A percentile compares a stretch with the other conserved stretches of the same genome.
Evolutionary conservation across 2,888 invertebrate genomes (phyloP).

Genomic region (Coremacera marginata): DNA sequence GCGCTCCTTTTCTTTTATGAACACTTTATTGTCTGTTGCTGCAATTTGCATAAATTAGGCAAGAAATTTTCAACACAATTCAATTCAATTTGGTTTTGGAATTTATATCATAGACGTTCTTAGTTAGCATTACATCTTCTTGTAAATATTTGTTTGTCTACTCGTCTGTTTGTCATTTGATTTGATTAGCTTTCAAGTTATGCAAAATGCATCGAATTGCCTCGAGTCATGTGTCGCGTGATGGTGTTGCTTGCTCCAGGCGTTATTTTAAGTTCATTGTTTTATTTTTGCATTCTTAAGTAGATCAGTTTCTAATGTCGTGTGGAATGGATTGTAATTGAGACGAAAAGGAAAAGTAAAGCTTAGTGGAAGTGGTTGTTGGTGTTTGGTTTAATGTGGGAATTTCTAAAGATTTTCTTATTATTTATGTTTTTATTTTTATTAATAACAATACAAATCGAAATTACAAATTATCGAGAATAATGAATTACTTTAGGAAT

Average conservation of each 20-base stretch:
- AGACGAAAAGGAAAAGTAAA: no score
- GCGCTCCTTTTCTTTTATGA: conserved; percentile 4
- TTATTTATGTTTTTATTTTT: no score
- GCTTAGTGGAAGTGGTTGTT: no score
- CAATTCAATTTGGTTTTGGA: conserved; percentile 29
- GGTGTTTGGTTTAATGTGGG: no score
- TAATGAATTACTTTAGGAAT: no score
- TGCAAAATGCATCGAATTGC: not conserved
- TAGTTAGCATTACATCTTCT: not conserved
- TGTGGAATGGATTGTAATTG: no score
- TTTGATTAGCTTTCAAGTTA: conserved; percentile 8
- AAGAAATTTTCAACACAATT: conserved; percentile 31
- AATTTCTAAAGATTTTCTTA: no score
- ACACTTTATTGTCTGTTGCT: conserved; percentile 56
- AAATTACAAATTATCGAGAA: no score
- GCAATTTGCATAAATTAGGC: conserved; percentile 66
- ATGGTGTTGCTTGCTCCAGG: not conserved
- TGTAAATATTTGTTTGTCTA: conserved; percentile 4
- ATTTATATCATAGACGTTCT: conserved; percentile 11
- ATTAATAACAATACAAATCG: no score
- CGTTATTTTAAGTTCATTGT: not conserved
- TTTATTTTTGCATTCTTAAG: not conserved
- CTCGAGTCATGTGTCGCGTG: not conserved
- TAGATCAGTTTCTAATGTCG: not conserved
- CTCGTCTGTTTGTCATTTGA: not conserved